These are phyloP conservation scores for Lerema accius DNA, from an alignment of 1,140 invertebrate genomes.

Conservation along the genomic window DNA sequence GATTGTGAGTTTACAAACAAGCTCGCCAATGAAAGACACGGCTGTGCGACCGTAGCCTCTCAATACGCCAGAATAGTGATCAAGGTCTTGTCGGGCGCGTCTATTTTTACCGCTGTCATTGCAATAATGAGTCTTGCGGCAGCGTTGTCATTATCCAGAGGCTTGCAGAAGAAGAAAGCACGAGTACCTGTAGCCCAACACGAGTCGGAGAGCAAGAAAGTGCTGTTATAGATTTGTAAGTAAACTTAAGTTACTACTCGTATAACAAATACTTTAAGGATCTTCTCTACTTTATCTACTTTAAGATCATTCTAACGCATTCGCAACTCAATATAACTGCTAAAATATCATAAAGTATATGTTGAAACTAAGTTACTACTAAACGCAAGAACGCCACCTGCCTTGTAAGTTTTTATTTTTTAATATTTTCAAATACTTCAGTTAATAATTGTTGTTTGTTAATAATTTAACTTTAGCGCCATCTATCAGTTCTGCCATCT, in stretches of 20 bases:
- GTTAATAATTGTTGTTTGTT: too few species aligned
- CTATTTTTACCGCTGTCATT: conserved; percentile 54
- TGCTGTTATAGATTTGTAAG: conserved; percentile 55
- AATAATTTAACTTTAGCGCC: too few species aligned
- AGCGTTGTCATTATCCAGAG: conserved; percentile 48
- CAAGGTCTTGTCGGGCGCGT: conserved; percentile 54
- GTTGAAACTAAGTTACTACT: too few species aligned
- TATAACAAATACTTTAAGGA: too few species aligned
- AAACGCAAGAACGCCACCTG: too few species aligned
- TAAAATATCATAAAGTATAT: too few species aligned
- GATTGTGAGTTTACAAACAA: conserved; percentile 73
- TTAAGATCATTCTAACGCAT: conserved; percentile 27
- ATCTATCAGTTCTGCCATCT: too few species aligned
- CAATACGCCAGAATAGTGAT: conserved; percentile 66
- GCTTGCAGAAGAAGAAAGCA: conserved; percentile 42
- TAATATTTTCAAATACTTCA: conserved; percentile 57
- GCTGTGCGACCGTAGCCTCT: conserved; percentile 61
- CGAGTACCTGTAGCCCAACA: conserved; percentile 43
- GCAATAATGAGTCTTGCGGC: too few species aligned
- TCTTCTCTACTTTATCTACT: not conserved
- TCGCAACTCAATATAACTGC: too few species aligned
- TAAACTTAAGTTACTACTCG: not conserved
- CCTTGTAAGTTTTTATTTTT: conserved; percentile 61
- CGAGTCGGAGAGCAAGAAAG: conserved; percentile 73
- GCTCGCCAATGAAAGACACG: conserved; percentile 68